Base-by-base conservation (phyloP, 1,140 invertebrate genomes). In the Ips typographus region DNA sequence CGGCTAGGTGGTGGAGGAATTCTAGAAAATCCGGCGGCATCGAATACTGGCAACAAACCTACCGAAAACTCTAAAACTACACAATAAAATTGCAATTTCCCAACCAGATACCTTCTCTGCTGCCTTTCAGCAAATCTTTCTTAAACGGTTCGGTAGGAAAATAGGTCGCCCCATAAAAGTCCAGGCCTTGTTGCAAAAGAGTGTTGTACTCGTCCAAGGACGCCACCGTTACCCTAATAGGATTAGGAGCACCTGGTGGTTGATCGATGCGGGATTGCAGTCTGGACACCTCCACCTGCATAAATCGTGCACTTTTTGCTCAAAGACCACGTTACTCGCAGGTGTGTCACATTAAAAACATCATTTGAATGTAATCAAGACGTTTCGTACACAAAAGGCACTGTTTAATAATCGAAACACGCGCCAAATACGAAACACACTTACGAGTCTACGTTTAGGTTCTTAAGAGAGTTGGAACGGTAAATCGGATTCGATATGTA, bases 81-180 rank as follows among this genome's bases (percentile, higher is more conserved):
- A 2, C 7, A 59, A 8, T 4, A 47, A 62, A 39, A 62, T 62
- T 22, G 38, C 6, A 38, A 4, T 49, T 62, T 62, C 44, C 8
- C 42, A 49, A 5, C 47, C 47, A 1, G 8, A 6, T 40, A 65
- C 69, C 90, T 68, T 89, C 85, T 59, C 91, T 90, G 77, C 89
- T 85, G 67, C 89, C 89, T 75, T 82, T 82, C 2, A 85, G 80
- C 64, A 82, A 82, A 41, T 84, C 83, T 56, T 86, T 80, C 59
- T 84, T 85, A 56, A 89, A 86, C 58, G 91, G 84, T 76, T 93
- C 91, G 3, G 91, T 92, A 40, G 91, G 91, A 82, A 93, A 93
- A 83, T 89, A 93, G 2, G 91, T 93, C 52, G 91, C 91, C 40
- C 91, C 91, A 76, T 92, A 93, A 83, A 93, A 93, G 80, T 93